Evolutionary conservation across 2,888 invertebrate genomes (phyloP), one percentile per base, ranked within the genome.

Genomic region (Orthonevra nobilis): DNA sequence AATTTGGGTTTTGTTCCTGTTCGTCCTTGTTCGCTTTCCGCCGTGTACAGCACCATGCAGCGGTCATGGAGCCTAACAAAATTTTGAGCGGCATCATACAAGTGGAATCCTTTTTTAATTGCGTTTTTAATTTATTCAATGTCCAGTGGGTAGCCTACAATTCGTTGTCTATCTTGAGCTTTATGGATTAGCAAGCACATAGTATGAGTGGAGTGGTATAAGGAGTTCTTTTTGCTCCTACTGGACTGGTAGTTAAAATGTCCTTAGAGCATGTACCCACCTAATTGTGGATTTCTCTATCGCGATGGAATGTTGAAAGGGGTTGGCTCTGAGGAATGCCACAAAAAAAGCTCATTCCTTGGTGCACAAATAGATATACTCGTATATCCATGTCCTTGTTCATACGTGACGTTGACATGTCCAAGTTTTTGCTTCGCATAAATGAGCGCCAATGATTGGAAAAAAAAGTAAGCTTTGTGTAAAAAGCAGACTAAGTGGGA

Each of bases 91-190:
- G 61, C 68, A 73, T 73, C 79, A 66, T 79, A 56, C 48, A 79
- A 66, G 40, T 30, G 54, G 68, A 79, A 73, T 72, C 73, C 73
- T 44, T 79, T n/a, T 79, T 73, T 79, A 73, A 73, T 79, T 72
- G 72, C 73, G 60, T 56, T 79, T 66, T 73, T 61, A 79, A 79
- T 79, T 79, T 79, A 79, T 79, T 72, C 68, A 28, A 30, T 54
- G 72, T 60, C 28, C 40, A 40, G 54, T 54, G 42, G n/a, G 28
- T 52, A 34, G 30, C 48, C 38, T 38, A 38, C 48, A 1, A 56
- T 56, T 48, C 50, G 10, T 7, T 19, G 17, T 44, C 26, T 12
- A 12, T 46, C 46, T 46, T n/a, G n/a, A n/a, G n/a, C n/a, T n/a
- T n/a, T n/a, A n/a, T n/a, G n/a, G n/a, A n/a, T n/a, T n/a, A n/a